Conservation (phyloP, 2,113 vertebrate species). For the Rhabdornis inornatus region DNA sequence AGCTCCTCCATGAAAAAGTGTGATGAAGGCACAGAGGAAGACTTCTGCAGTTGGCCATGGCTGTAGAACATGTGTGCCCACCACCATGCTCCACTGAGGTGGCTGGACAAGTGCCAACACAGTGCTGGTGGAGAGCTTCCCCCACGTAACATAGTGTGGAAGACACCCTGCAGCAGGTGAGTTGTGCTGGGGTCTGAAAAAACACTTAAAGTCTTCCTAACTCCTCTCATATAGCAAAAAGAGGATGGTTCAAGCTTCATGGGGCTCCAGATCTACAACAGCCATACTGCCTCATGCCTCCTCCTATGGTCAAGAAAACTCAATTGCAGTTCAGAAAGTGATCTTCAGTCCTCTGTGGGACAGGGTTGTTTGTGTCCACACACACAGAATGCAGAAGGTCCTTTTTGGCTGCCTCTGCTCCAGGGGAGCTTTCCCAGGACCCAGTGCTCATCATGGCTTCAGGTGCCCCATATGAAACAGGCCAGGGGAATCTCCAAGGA, state of each 20-base stretch:
- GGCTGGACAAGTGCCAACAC: not conserved
- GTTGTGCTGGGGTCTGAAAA: not conserved
- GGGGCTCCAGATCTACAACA: not conserved
- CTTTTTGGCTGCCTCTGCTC: not conserved
- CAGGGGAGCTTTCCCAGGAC: not conserved
- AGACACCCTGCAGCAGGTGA: not conserved
- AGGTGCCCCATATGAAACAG: not conserved
- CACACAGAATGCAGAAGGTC: not conserved
- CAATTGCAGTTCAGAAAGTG: not conserved
- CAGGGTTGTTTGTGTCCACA: not conserved
- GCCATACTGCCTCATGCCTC: not conserved
- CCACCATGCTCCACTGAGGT: not conserved
- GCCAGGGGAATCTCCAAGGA: not conserved
- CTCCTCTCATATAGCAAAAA: not conserved
- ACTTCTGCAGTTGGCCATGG: not conserved
- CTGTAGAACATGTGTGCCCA: not conserved
- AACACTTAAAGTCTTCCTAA: not conserved
- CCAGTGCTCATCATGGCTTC: not conserved
- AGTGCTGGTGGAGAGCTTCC: not conserved
- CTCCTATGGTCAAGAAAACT: not conserved
- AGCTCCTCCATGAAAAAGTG: not conserved
- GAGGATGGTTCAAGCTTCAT: not conserved
- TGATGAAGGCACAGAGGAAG: not conserved
- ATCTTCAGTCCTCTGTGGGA: not conserved
- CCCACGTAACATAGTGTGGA: not conserved